Conservation (phyloP, 2,113 vertebrate species). For the Bothrops jararaca region DNA sequence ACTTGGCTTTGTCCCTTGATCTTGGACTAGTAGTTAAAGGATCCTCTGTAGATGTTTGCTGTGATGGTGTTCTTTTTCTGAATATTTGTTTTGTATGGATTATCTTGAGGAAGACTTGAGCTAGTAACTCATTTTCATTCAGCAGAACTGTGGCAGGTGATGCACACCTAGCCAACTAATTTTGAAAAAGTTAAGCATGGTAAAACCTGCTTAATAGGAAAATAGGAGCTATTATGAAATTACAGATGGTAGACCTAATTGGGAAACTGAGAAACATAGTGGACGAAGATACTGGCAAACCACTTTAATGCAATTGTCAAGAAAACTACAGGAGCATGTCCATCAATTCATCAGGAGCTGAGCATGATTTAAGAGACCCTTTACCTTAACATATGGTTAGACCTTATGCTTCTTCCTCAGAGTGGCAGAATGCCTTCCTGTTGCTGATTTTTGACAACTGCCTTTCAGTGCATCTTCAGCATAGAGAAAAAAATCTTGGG, state of each 20-base stretch:
- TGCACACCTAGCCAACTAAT: neutral
- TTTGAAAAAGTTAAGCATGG: neutral
- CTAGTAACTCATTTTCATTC: neutral
- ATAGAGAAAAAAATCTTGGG: neutral
- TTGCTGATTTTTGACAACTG: neutral
- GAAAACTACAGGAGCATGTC: neutral
- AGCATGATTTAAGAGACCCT: neutral
- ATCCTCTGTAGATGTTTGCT: neutral
- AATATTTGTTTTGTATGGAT: neutral
- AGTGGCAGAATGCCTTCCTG: neutral
- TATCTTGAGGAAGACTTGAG: neutral
- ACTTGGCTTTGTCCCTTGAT: neutral
- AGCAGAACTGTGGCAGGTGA: neutral
- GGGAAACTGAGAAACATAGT: neutral
- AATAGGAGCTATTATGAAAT: neutral
- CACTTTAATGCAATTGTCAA: neutral
- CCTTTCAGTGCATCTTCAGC: neutral
- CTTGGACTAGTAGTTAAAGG: neutral
- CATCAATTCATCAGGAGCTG: neutral
- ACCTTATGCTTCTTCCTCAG: neutral
- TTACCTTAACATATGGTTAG: neutral
- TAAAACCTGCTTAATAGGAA: neutral
- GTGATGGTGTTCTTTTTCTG: neutral
- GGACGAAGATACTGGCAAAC: neutral
- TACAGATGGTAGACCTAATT: neutral